Evolutionary conservation across 37 sponge, comb jelly and placozoan species (phyloP).

Genomic region (Ianthella basta): DNA sequence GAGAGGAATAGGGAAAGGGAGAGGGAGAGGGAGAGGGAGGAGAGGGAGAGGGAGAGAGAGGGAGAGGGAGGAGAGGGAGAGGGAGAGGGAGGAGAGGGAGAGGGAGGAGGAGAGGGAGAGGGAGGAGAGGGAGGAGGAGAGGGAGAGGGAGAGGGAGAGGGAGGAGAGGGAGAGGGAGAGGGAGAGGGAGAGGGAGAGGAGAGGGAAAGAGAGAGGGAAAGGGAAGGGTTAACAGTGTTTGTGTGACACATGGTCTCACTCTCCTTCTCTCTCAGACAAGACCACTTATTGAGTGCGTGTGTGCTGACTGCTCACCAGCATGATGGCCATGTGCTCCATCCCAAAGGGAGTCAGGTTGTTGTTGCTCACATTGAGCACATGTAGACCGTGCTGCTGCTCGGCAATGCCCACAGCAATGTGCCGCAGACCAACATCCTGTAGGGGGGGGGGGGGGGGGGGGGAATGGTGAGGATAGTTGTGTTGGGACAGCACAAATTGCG

Average conservation of each 20-base stretch:
- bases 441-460: neutral
- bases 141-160: neutral
- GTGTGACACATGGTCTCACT: too few species aligned
- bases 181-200: neutral
- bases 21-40: constrained; percentile 6
- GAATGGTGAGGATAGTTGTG: neutral
- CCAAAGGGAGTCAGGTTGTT: constrained; percentile 74
- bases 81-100: too few species aligned
- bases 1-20: neutral
- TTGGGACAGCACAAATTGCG: neutral
- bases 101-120: too few species aligned
- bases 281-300: too few species aligned
- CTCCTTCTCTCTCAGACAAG: too few species aligned
- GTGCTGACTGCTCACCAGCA: constrained; percentile 68
- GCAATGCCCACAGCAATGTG: constrained; percentile 80
- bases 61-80: too few species aligned
- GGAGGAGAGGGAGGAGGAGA: neutral
- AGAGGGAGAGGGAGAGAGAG: neutral
- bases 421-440: constrained; percentile 70
- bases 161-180: neutral
- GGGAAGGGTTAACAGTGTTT: neutral
- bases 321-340: constrained; percentile 75
- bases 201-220: neutral
- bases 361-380: constrained; percentile 58
- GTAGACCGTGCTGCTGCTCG: constrained; percentile 80